Conservation (phyloP, 1,140 invertebrate genomes). For the Condylostylus longicornis region DNA sequence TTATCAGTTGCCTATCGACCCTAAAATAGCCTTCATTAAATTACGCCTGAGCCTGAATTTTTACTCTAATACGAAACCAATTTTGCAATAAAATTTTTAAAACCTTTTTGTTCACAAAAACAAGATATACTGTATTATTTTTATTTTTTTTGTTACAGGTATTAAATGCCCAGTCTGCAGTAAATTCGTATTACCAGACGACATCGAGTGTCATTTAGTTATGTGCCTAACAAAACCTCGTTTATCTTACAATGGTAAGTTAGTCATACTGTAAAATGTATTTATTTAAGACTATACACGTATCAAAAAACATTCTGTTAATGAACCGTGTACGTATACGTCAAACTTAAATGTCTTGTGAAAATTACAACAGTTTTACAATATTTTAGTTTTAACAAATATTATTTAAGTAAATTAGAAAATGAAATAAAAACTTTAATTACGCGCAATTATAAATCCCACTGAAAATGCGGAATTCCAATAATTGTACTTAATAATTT, state of each 20-base stretch:
- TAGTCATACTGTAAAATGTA: background rate
- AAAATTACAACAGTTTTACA: too few species aligned
- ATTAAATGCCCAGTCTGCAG: slow-evolving; percentile 97
- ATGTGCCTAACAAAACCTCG: slow-evolving; percentile 98
- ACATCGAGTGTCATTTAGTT: slow-evolving; percentile 95
- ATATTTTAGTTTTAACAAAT: too few species aligned
- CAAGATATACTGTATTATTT: background rate
- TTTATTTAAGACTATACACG: background rate
- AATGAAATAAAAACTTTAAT: too few species aligned
- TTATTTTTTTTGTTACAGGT: slow-evolving; percentile 43
- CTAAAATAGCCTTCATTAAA: background rate
- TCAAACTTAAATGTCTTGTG: too few species aligned
- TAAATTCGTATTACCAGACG: slow-evolving; percentile 92
- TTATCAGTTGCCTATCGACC: background rate
- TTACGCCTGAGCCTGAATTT: background rate
- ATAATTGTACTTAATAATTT: too few species aligned
- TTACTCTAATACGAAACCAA: background rate
- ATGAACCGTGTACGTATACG: too few species aligned
- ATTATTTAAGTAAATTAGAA: too few species aligned
- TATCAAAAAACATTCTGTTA: background rate
- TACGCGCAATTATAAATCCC: too few species aligned
- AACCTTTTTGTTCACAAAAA: background rate
- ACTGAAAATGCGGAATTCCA: too few species aligned
- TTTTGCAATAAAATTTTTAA: background rate
- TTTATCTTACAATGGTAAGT: slow-evolving; percentile 93